Conservation (phyloP, 2,888 invertebrate species). For the Drosophila putrida region DNA sequence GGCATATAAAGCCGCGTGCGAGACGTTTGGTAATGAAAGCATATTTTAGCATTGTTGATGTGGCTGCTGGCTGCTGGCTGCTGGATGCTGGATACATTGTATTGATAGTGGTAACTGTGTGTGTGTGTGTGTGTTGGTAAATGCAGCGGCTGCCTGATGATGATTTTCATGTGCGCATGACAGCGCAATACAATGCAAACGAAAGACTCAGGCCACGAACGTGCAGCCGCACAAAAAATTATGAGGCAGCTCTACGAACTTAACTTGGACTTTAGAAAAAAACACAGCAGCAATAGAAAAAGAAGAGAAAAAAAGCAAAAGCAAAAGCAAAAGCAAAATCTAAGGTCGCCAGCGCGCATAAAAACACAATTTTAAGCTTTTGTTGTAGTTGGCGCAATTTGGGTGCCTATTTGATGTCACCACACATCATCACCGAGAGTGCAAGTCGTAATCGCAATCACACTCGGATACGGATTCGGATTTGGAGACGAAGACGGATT, state of each 20-base stretch:
- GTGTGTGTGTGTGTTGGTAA: slow-evolving; percentile 15
- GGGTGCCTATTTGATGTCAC: slow-evolving; percentile 74
- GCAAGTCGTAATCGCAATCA: slow-evolving; percentile 30
- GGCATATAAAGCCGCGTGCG: slow-evolving; percentile 51
- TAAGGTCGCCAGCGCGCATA: slow-evolving; percentile 71
- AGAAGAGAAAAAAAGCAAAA: slow-evolving; percentile 29
- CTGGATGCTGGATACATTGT: neutral
- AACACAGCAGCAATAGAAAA: slow-evolving; percentile 16
- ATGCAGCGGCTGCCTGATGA: slow-evolving; percentile 48
- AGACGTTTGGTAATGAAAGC: slow-evolving; percentile 77
- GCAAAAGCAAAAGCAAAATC: slow-evolving; percentile 14
- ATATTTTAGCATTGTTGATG: slow-evolving; percentile 76
- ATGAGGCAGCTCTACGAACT: slow-evolving; percentile 17
- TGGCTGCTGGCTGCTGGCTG: slow-evolving; percentile 4
- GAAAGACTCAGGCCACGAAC: slow-evolving; percentile 76
- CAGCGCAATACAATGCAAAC: slow-evolving; percentile 76
- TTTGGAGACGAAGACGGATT: slow-evolving; percentile 2
- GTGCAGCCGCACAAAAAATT: slow-evolving; percentile 59
- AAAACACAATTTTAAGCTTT: slow-evolving; percentile 66
- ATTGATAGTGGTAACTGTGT: slow-evolving; percentile 10
- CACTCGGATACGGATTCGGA: slow-evolving; percentile 12
- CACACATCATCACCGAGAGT: slow-evolving; percentile 43
- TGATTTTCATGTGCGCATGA: slow-evolving; percentile 76
- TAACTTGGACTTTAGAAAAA: slow-evolving; percentile 42
- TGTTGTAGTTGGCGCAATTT: slow-evolving; percentile 71